These are phyloP conservation scores for Axinella damicornis DNA, from an alignment of 37 sponge, comb jelly and placozoan genomes.

Conservation along the genomic window DNA sequence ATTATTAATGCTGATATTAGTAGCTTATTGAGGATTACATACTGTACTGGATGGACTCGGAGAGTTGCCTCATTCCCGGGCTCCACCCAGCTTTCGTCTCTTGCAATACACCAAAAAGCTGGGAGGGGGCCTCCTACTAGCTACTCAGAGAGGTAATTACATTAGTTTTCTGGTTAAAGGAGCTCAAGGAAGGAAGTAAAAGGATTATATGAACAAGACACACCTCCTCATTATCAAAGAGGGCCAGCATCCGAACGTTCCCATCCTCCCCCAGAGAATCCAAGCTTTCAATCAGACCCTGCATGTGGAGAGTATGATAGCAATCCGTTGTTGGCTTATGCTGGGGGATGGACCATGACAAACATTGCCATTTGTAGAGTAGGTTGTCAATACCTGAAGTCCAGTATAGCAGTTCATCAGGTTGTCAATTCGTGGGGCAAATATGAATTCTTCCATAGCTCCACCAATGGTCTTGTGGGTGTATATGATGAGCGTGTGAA, in stretches of 20 bases:
- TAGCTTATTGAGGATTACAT: no score
- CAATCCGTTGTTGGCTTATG: neutral
- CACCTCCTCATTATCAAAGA: constrained; percentile 98
- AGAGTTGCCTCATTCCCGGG: no score
- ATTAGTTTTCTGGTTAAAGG: no score
- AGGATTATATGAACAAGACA: neutral
- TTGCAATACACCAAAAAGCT: no score
- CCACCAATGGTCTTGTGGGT: constrained; percentile 75
- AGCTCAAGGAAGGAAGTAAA: no score
- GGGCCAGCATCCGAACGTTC: constrained; percentile 76
- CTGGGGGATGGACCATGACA: no score
- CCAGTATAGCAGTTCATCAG: constrained; percentile 93
- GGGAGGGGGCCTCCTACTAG: no score
- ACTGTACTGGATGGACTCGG: no score
- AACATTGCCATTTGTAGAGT: no score
- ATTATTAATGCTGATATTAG: no score
- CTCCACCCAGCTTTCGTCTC: no score
- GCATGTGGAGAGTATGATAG: neutral
- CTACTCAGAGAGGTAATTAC: no score
- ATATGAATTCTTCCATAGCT: constrained; percentile 88
- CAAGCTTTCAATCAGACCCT: constrained; percentile 68
- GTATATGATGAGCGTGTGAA: neutral
- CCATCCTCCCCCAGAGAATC: constrained; percentile 62
- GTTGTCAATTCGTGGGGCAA: constrained; percentile 95
- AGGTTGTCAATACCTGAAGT: constrained; percentile 47